phyloP scores from a whole-genome alignment of 1,140 invertebrate species.

The Hylaeus anthracinus region DNA sequence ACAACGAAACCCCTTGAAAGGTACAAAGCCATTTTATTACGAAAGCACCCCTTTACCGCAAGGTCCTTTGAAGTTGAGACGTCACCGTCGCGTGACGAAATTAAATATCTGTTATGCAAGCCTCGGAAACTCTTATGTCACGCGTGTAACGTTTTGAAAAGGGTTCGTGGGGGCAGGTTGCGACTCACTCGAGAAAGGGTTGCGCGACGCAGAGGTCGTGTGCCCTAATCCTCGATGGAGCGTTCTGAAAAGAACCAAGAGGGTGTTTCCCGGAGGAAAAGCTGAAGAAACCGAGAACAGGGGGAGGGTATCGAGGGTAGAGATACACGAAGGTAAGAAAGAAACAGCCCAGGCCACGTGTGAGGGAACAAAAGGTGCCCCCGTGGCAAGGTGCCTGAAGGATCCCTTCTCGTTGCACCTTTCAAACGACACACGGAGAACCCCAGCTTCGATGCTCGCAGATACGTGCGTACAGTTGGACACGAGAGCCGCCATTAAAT shows the following conservation, averaged over 20 bases:
- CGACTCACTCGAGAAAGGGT: conserved; percentile 27
- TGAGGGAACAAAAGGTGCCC: conserved; percentile 74
- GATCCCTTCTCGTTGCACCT: conserved; percentile 53
- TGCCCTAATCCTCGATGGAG: conserved; percentile 52
- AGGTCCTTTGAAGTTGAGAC: not conserved
- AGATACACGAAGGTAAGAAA: conserved; percentile 9
- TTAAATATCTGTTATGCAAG: conserved; percentile 38
- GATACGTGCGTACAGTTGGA: conserved; percentile 31
- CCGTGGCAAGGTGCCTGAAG: conserved; percentile 75
- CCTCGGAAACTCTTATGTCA: conserved; percentile 32
- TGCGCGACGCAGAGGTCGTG: conserved; percentile 68
- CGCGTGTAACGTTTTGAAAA: conserved; percentile 36
- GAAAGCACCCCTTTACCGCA: no score
- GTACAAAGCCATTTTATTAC: no score
- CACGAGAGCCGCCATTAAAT: conserved; percentile 66
- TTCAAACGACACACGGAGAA: conserved; percentile 49
- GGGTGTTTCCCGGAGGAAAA: conserved; percentile 33
- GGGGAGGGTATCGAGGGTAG: not conserved
- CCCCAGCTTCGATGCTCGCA: conserved; percentile 29
- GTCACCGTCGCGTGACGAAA: not conserved
- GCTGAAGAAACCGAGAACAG: conserved; percentile 4
- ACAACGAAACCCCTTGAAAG: no score
- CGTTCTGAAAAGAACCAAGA: conserved; percentile 10
- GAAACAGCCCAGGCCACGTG: conserved; percentile 74
- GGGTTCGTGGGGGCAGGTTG: conserved; percentile 45